These are phyloP conservation scores for Hydriomena furcata DNA, from an alignment of 2,888 invertebrate species.

Conservation along the genomic window DNA sequence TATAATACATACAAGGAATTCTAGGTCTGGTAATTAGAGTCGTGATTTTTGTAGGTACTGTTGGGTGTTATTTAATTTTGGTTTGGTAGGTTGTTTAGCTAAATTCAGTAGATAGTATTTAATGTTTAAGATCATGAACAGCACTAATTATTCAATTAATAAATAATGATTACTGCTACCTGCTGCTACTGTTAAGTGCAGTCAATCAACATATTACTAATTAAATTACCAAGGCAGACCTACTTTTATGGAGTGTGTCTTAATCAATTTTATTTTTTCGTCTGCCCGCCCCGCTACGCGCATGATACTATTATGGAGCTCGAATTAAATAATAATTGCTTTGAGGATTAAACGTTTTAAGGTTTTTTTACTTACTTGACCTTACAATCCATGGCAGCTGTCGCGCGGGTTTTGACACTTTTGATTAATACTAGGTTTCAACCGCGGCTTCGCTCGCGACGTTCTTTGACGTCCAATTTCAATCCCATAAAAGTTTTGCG, in stretches of 20 bases:
- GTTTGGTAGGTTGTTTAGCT: neutral
- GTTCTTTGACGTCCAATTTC: too few relatives aligned
- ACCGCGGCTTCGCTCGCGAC: too few relatives aligned
- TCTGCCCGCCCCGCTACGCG: constrained; percentile 17
- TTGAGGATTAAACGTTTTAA: constrained; percentile 43
- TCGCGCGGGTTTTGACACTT: constrained; percentile 36
- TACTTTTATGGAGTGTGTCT: constrained; percentile 29
- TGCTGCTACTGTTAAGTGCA: constrained; percentile 31
- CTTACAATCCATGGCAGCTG: too few relatives aligned
- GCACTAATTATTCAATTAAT: constrained; percentile 17
- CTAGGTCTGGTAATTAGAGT: too few relatives aligned
- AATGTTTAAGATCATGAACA: constrained; percentile 12
- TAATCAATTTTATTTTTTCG: constrained; percentile 27
- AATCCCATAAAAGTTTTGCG: neutral
- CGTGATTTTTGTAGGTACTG: too few relatives aligned
- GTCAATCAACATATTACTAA: constrained; percentile 32
- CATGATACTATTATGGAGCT: constrained; percentile 31
- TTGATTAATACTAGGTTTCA: neutral
- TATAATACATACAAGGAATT: too few relatives aligned
- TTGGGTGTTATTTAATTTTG: too few relatives aligned
- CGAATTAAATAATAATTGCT: constrained; percentile 56
- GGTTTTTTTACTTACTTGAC: neutral
- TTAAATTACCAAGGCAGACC: constrained; percentile 24
- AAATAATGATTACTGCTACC: constrained; percentile 17
- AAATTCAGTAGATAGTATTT: constrained; percentile 1